Evolutionary conservation across 1,140 invertebrate genomes (phyloP).

Genomic region (Bombus balteatus): DNA sequence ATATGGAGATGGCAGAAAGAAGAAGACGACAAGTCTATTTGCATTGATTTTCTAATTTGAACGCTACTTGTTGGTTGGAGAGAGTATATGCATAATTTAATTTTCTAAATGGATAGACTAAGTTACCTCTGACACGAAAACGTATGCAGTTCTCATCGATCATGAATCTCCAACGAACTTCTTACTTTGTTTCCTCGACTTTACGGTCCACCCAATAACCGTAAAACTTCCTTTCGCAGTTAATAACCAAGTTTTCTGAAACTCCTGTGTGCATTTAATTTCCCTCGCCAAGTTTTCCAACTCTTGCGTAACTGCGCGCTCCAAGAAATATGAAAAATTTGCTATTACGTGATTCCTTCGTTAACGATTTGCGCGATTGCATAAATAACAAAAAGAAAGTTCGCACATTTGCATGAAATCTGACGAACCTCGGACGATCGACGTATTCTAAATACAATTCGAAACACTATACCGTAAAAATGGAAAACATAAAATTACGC

Average conservation of each 20-base stretch:
- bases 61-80: no score
- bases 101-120: neutral
- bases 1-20: no score
- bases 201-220: neutral
- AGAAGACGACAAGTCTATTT: no score
- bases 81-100: neutral
- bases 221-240: slow-evolving; percentile 23
- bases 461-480: neutral
- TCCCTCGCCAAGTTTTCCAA: neutral
- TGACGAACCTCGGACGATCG: neutral
- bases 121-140: neutral
- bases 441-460: neutral
- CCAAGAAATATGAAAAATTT: slow-evolving; percentile 9
- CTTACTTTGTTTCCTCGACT: slow-evolving; percentile 1
- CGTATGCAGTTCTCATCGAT: neutral
- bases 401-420: neutral
- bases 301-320: neutral
- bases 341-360: neutral
- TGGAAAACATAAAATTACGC: no score
- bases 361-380: neutral
- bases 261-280: slow-evolving; percentile 33
- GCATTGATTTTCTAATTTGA: no score
- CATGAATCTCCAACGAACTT: neutral
- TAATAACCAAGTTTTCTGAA: slow-evolving; percentile 28
- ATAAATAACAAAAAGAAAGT: neutral